phyloP scores from a whole-genome alignment of 2,113 vertebrate genomes.

The Telmatochromis brichardi region DNA sequence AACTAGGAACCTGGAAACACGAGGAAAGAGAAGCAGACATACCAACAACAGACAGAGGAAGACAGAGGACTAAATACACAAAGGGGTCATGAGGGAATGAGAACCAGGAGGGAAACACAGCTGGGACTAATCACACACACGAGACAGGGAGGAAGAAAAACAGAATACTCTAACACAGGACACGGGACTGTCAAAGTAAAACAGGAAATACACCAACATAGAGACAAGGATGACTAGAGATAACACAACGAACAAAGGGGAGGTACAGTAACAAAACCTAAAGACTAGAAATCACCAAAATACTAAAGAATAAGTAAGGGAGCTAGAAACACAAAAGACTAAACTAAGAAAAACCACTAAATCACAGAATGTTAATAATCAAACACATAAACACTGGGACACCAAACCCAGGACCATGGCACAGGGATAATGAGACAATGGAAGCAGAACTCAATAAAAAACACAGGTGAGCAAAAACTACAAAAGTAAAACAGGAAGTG shows the following conservation, averaged over 20 bases:
- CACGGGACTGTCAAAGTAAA: not conserved
- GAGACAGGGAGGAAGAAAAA: not conserved
- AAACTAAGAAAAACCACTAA: not conserved
- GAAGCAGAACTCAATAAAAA: not conserved
- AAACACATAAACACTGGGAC: not conserved
- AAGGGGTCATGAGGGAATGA: not conserved
- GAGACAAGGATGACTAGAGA: not conserved
- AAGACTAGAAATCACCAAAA: not conserved
- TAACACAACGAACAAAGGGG: not conserved
- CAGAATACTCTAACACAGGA: not conserved
- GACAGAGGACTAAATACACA: not conserved
- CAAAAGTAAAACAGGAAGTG: not conserved
- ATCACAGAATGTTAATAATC: not conserved
- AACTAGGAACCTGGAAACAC: not conserved
- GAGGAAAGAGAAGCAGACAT: not conserved
- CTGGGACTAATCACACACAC: not conserved
- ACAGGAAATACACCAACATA: not conserved
- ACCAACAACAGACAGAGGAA: not conserved
- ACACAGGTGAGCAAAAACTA: not conserved
- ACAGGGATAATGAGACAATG: not conserved
- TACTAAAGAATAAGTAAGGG: rapidly evolving
- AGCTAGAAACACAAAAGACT: not conserved
- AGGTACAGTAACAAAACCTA: not conserved
- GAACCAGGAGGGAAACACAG: not conserved
- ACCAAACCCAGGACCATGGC: not conserved